phyloP scores from a whole-genome alignment of 2,888 invertebrate genomes.

The Clepsis dumicolana region DNA sequence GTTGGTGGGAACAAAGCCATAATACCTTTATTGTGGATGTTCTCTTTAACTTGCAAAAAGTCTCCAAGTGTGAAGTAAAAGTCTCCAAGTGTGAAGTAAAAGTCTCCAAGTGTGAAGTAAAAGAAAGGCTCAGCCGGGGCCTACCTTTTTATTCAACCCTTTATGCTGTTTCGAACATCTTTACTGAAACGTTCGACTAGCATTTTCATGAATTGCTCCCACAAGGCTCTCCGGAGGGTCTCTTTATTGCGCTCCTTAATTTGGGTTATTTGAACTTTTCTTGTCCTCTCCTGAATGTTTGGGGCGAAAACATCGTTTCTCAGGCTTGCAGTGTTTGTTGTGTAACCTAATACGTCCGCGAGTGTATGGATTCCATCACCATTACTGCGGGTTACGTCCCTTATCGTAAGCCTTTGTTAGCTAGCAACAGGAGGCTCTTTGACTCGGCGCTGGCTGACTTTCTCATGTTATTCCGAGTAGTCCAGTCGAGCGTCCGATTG shows the following conservation, averaged over 20 bases:
- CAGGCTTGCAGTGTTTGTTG: constrained; percentile 56
- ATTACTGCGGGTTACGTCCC: constrained; percentile 17
- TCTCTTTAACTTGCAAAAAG: constrained; percentile 42
- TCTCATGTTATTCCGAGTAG: neutral
- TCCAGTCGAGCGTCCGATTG: neutral
- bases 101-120: constrained; percentile 49
- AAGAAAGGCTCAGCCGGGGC: constrained; percentile 50
- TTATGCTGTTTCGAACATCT: constrained; percentile 67
- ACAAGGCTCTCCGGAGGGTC: constrained; percentile 74
- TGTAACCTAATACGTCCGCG: constrained; percentile 24
- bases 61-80: constrained; percentile 50
- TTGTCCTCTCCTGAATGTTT: constrained; percentile 67
- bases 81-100: no score
- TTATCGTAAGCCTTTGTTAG: constrained; percentile 9
- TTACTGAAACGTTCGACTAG: constrained; percentile 66
- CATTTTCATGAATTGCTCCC: constrained; percentile 77
- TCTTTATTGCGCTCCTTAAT: constrained; percentile 77
- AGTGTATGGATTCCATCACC: constrained; percentile 22
- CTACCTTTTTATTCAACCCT: constrained; percentile 63
- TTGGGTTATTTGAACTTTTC: constrained; percentile 77
- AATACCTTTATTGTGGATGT: constrained; percentile 43
- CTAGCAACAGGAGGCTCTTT: constrained; percentile 12
- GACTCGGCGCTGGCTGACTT: constrained; percentile 1
- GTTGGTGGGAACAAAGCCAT: constrained; percentile 39
- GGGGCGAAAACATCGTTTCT: constrained; percentile 62